Evolutionary conservation across 2,113 vertebrate species (phyloP).

Genomic region (Saccopteryx leptura): DNA sequence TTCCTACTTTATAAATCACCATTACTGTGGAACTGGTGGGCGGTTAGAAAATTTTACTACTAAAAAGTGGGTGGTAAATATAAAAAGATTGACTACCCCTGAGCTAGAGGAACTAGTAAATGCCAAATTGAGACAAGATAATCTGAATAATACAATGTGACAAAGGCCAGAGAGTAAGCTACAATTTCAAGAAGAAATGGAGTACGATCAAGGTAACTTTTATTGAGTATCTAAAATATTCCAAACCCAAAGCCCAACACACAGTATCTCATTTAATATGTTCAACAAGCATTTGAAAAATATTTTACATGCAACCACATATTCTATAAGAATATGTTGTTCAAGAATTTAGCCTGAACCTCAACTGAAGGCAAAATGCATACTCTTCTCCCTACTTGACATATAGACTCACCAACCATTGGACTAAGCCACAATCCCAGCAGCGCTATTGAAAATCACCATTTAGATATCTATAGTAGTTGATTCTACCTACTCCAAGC

Average conservation of each 20-base stretch:
- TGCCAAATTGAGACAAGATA: not conserved
- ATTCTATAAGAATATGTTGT: not conserved
- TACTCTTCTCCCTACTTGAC: not conserved
- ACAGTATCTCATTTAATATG: not conserved
- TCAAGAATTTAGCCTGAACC: not conserved
- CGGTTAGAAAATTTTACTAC: too few species aligned
- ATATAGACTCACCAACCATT: not conserved
- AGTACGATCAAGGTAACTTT: not conserved
- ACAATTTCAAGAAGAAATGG: not conserved
- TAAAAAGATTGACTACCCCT: too few species aligned
- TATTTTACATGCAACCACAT: not conserved
- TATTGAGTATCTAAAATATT: not conserved
- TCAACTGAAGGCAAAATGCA: not conserved
- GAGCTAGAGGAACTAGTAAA: not conserved
- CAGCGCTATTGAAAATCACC: not conserved
- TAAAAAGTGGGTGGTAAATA: too few species aligned
- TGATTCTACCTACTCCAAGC: not conserved
- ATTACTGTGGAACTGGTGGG: too few species aligned
- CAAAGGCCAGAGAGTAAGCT: not conserved
- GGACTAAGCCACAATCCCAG: not conserved
- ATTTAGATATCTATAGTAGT: not conserved
- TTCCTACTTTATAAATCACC: too few species aligned
- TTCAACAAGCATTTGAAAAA: not conserved
- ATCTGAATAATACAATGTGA: not conserved
- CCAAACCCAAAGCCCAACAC: not conserved